Evolutionary conservation across 2,797 vertebrate genomes (phyloP).

Genomic region (Bovichtus diacanthus): DNA sequence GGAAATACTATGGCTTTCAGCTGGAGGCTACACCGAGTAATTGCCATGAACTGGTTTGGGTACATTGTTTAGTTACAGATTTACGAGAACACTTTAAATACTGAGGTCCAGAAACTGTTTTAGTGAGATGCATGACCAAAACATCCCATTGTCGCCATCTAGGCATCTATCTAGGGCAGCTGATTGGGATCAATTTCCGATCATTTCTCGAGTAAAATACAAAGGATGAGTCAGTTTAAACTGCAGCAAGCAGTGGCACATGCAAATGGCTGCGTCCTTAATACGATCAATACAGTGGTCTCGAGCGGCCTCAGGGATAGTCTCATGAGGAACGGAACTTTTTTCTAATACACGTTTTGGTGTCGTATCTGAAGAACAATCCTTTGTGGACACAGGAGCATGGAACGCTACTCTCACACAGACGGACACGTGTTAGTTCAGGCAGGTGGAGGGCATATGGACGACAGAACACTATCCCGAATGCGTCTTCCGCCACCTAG

Average conservation of each 20-base stretch:
- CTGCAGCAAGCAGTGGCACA: too few relatives aligned
- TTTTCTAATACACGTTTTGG: background rate
- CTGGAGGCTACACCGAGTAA: background rate
- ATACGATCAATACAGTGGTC: too few relatives aligned
- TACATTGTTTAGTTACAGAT: background rate
- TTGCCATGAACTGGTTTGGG: background rate
- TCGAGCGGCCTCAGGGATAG: too few relatives aligned
- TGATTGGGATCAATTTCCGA: too few relatives aligned
- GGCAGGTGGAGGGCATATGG: slow-evolving; percentile 57
- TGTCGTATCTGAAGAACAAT: slow-evolving; percentile 10
- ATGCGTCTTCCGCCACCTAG: slow-evolving; percentile 30
- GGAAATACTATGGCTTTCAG: background rate
- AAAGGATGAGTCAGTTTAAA: too few relatives aligned
- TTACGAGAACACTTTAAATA: background rate
- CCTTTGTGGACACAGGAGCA: slow-evolving; percentile 16
- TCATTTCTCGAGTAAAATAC: too few relatives aligned
- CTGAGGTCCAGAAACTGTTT: background rate
- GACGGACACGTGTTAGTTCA: slow-evolving; percentile 46
- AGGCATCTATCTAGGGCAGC: too few relatives aligned
- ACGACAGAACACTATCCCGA: slow-evolving; percentile 33
- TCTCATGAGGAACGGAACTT: too few relatives aligned
- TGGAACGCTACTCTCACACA: slow-evolving; percentile 41
- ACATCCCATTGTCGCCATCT: too few relatives aligned
- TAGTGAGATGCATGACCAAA: background rate
- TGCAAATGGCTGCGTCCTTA: too few relatives aligned